A percentile compares a stretch with the other conserved stretches of the same genome.
Evolutionary conservation across 2,113 vertebrate species (phyloP).

Genomic region (Pampusana beccarii): DNA sequence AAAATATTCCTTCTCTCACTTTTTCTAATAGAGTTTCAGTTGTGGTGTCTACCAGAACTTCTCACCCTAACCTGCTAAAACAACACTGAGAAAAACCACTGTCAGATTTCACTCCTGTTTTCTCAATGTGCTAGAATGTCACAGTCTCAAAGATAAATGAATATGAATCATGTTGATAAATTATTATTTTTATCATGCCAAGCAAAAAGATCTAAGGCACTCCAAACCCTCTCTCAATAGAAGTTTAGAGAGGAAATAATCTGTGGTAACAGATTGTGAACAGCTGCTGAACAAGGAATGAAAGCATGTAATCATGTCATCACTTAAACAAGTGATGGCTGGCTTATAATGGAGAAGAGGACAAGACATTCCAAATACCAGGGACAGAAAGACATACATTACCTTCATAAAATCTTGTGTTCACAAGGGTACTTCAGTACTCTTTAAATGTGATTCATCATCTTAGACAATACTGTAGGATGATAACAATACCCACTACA

Average conservation of each 20-base stretch:
- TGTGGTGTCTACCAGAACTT: background rate
- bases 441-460: background rate
- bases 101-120: background rate
- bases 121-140: background rate
- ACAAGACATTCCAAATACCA: conserved; percentile 7
- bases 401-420: background rate
- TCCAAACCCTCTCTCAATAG: background rate
- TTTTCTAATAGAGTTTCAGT: background rate
- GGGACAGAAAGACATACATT: background rate
- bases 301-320: conserved; percentile 40
- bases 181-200: conserved; percentile 25
- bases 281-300: conserved; percentile 50
- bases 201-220: background rate
- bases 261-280: conserved; percentile 19
- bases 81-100: background rate
- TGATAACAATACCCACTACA: background rate
- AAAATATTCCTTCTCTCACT: background rate
- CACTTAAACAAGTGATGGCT: conserved; percentile 38
- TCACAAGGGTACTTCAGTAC: background rate
- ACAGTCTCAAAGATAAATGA: background rate
- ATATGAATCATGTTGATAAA: conserved; percentile 1
- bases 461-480: background rate
- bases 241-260: conserved; percentile 48
- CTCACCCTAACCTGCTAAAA: background rate
- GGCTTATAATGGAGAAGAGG: conserved; percentile 20